Evolutionary conservation across 2,113 vertebrate species (phyloP).

Genomic region (Philantomba maxwellii): DNA sequence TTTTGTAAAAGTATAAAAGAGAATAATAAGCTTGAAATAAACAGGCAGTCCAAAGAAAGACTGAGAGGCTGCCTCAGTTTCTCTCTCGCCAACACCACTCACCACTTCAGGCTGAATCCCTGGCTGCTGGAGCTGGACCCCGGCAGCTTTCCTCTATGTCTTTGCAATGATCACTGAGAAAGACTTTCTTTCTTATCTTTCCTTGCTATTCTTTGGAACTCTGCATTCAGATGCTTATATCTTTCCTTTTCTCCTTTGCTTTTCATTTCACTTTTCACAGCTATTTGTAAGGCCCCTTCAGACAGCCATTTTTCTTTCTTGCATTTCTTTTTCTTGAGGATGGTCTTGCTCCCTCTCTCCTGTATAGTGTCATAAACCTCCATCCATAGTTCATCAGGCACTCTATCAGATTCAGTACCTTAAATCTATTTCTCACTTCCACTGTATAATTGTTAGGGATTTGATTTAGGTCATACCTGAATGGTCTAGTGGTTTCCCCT

Average conservation of each 20-base stretch:
- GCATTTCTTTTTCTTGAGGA: background rate
- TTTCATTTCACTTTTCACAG: background rate
- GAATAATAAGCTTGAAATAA: too few relatives aligned
- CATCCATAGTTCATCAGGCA: background rate
- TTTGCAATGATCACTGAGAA: background rate
- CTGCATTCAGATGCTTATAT: background rate
- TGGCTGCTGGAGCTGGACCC: too few relatives aligned
- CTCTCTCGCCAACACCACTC: too few relatives aligned
- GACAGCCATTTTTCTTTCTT: background rate
- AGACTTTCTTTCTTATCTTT: background rate
- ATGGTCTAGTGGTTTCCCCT: background rate
- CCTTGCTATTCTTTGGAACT: background rate
- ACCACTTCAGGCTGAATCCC: too few relatives aligned
- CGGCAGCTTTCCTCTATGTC: background rate
- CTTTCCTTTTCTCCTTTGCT: background rate
- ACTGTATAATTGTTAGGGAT: background rate
- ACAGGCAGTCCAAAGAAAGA: too few relatives aligned
- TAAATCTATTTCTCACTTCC: background rate
- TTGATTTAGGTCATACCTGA: background rate
- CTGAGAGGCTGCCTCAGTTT: too few relatives aligned
- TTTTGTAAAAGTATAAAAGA: too few relatives aligned
- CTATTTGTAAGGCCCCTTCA: background rate
- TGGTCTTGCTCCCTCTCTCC: background rate
- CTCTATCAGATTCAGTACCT: background rate
- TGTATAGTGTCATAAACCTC: background rate